A percentile compares a stretch with the other conserved stretches of the same genome.
These are phyloP conservation scores for Dryomyza anilis DNA, from an alignment of 2,888 invertebrate species.

Conservation along the genomic window DNA sequence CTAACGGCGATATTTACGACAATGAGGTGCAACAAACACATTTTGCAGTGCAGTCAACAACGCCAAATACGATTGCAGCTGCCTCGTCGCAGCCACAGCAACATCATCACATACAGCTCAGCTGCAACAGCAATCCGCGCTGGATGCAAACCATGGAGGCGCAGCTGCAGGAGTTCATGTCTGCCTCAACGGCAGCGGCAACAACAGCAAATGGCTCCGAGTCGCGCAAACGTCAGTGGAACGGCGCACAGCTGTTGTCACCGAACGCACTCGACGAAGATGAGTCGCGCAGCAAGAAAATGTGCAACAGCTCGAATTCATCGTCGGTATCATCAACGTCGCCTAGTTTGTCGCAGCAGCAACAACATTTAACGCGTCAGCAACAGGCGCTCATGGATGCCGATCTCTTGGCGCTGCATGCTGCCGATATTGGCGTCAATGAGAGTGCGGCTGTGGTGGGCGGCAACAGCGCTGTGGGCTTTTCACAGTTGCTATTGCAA, in stretches of 20 bases:
- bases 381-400: slow-evolving; percentile 40
- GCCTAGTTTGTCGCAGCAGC: slow-evolving; percentile 41
- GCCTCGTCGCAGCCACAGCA: slow-evolving; percentile 37
- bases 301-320: slow-evolving; percentile 44
- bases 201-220: slow-evolving; percentile 7
- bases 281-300: slow-evolving; percentile 49
- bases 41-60: too few relatives aligned
- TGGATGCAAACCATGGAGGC: slow-evolving; percentile 60
- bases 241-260: slow-evolving; percentile 46
- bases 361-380: slow-evolving; percentile 38
- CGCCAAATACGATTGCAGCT: too few relatives aligned
- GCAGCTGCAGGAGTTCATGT: slow-evolving; percentile 54
- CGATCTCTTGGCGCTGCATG: slow-evolving; percentile 51
- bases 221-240: slow-evolving; percentile 55
- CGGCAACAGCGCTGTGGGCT: slow-evolving; percentile 38
- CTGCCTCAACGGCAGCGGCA: slow-evolving; percentile 35
- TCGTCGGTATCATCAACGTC: slow-evolving; percentile 51
- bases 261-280: slow-evolving; percentile 48
- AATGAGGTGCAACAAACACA: slow-evolving; percentile 32
- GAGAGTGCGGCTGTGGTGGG: slow-evolving; percentile 39
- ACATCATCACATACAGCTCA: slow-evolving; percentile 53
- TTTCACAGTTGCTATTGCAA: slow-evolving; percentile 48
- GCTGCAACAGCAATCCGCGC: slow-evolving; percentile 54
- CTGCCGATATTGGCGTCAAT: slow-evolving; percentile 51
- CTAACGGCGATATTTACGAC: slow-evolving; percentile 1